Evolutionary conservation across 2,113 vertebrate species (phyloP).

Genomic region (Pseudorectes ferrugineus): DNA sequence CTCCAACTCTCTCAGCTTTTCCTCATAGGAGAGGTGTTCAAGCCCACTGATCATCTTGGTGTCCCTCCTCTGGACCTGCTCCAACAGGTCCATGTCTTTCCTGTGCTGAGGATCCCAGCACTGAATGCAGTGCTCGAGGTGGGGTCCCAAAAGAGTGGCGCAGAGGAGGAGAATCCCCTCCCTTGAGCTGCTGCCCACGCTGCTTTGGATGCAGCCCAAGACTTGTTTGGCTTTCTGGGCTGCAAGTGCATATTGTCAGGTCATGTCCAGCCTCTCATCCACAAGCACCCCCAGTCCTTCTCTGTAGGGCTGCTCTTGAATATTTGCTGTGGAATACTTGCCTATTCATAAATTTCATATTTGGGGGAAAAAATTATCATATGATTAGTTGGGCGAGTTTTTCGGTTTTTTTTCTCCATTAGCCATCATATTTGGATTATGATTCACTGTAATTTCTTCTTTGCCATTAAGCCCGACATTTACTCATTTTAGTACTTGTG

Average conservation of each 20-base stretch:
- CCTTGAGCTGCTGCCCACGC: too few relatives aligned
- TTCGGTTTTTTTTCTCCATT: fast-evolving
- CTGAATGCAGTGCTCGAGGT: background rate
- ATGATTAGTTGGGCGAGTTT: background rate
- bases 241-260: background rate
- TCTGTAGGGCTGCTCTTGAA: background rate
- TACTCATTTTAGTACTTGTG: background rate
- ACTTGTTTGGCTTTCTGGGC: background rate
- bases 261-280: background rate
- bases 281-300: background rate
- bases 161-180: background rate
- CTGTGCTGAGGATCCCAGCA: background rate
- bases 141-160: background rate
- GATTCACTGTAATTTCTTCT: background rate
- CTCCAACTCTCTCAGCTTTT: background rate
- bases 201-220: background rate
- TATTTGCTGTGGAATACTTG: background rate
- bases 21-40: background rate
- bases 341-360: background rate
- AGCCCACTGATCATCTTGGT: background rate
- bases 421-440: background rate
- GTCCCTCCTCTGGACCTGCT: background rate
- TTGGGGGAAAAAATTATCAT: background rate
- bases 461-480: background rate
- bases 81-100: background rate